Evolutionary conservation across 2,113 vertebrate species (phyloP).

Genomic region (Talpa occidentalis): DNA sequence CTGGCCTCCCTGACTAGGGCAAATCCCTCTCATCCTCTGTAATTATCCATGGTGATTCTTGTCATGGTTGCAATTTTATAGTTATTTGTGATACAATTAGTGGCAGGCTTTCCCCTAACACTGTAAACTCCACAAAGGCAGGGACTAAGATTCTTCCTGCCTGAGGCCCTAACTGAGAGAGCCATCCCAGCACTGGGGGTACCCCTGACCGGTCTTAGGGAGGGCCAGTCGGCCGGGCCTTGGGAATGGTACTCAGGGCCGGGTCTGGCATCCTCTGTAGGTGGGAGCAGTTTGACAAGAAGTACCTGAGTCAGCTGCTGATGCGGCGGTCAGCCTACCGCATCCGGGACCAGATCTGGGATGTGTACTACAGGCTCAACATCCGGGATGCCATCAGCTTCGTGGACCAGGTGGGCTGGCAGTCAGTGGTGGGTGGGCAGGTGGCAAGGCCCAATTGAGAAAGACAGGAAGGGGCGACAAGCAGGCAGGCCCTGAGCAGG

Average conservation of each 20-base stretch:
- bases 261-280: conserved; percentile 82
- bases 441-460: neutral
- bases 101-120: conserved; percentile 17
- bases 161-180: neutral
- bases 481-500: conserved; percentile 26
- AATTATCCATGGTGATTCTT: conserved; percentile 57
- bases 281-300: conserved; percentile 99
- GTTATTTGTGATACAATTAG: conserved; percentile 33
- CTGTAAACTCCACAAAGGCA: neutral
- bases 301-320: conserved; percentile 95
- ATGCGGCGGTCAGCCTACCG: conserved; percentile 96
- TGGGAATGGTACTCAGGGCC: conserved; percentile 55
- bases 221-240: conserved; percentile 17
- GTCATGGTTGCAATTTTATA: conserved; percentile 51
- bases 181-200: conserved; percentile 6
- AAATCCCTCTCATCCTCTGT: neutral
- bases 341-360: conserved; percentile 96
- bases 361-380: conserved; percentile 98
- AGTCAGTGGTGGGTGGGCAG: neutral
- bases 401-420: conserved; percentile 92
- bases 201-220: conserved; percentile 40
- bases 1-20: conserved; percentile 12
- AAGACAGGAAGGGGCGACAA: neutral
- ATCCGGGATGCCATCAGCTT: conserved; percentile 97
- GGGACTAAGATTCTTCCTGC: conserved; percentile 43